Evolutionary conservation across 2,113 vertebrate species (phyloP).

Genomic region (Percopsis transmontana): DNA sequence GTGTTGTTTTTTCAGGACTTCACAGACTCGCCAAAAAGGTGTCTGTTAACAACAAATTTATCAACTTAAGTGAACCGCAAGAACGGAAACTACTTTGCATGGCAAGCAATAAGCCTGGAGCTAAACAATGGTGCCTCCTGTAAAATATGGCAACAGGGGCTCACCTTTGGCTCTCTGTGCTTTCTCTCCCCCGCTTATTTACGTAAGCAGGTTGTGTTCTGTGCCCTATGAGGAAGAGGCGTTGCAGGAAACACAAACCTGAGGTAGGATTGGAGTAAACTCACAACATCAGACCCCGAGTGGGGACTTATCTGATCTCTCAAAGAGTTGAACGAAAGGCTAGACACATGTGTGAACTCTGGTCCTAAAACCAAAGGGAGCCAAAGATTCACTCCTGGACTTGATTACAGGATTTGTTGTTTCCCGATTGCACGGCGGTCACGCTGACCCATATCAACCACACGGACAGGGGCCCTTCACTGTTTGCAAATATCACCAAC

Average conservation of each 20-base stretch:
- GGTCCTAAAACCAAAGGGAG: slow-evolving; percentile 29
- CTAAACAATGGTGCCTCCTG: slow-evolving; percentile 71
- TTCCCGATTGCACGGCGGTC: slow-evolving; percentile 32
- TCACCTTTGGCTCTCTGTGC: slow-evolving; percentile 73
- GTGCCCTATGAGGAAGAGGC: slow-evolving; percentile 74
- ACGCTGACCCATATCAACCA: slow-evolving; percentile 19
- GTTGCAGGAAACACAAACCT: slow-evolving; percentile 70
- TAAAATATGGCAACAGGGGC: slow-evolving; percentile 74
- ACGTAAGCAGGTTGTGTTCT: slow-evolving; percentile 72
- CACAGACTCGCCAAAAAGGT: slow-evolving; percentile 43
- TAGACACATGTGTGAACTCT: slow-evolving; percentile 44
- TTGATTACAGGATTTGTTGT: slow-evolving; percentile 21
- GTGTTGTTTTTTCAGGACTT: slow-evolving; percentile 31
- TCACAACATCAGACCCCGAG: slow-evolving; percentile 56
- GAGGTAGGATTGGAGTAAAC: slow-evolving; percentile 52
- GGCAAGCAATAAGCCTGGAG: slow-evolving; percentile 58
- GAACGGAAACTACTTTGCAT: slow-evolving; percentile 74
- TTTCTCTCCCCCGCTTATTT: slow-evolving; percentile 68
- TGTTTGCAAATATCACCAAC: slow-evolving; percentile 24
- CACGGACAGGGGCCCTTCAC: slow-evolving; percentile 3
- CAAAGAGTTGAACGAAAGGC: slow-evolving; percentile 45
- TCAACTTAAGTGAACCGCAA: slow-evolving; percentile 56
- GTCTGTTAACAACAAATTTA: slow-evolving; percentile 65
- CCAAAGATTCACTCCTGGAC: slow-evolving; percentile 13
- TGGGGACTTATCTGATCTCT: slow-evolving; percentile 43